Base-by-base conservation (phyloP, 1,140 invertebrate genomes). In the Hydropsyche tenuis region DNA sequence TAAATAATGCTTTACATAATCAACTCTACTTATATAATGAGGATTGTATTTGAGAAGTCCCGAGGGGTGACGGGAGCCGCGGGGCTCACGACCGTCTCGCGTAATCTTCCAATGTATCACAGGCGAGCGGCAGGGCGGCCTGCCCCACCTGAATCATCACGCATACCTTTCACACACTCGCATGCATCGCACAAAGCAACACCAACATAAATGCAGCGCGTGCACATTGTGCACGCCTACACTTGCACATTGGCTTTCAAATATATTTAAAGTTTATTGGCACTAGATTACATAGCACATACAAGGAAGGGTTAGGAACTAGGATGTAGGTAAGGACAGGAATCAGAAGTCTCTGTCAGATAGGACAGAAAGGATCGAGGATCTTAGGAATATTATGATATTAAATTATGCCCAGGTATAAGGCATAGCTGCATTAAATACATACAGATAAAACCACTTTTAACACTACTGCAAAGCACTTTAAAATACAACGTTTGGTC, bases 51-150 rank as follows among this genome's bases (percentile, higher is more conserved):
- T 69, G 73, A 75, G 72, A 75, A 73, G 65, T 74, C 64, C 73
- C 70, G 76, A 73, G 20, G 51, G 18, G 27, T 27, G 73, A 77
- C 76, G 73, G 76, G 76, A 77, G 76, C 73, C 73, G 45, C 76
- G 76, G 76, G 76, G 73, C 76, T 77, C 76, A 48, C 76, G 76
- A 77, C 76, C 73, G 76, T 75, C 76, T 66, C 69, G 63, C 73
- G 66, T 68, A 42, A 42, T 73, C 60, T 70, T 70, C 69, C 53
- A 63, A 70, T 45, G 60, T 73, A 74, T 74, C 73, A 74, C 73
- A 72, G 45, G 73, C 51, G 64, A 42, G 53, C 45, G 63, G 63
- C 71, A 73, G 71, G 71, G 71, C 71, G 71, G 71, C 71, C 71
- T 73, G 71, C 63, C 64, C 63, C 64, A 45, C 64, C 60, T 72